Conservation (phyloP, 2,888 invertebrate genomes). For the Nymphalis polychloros region DNA sequence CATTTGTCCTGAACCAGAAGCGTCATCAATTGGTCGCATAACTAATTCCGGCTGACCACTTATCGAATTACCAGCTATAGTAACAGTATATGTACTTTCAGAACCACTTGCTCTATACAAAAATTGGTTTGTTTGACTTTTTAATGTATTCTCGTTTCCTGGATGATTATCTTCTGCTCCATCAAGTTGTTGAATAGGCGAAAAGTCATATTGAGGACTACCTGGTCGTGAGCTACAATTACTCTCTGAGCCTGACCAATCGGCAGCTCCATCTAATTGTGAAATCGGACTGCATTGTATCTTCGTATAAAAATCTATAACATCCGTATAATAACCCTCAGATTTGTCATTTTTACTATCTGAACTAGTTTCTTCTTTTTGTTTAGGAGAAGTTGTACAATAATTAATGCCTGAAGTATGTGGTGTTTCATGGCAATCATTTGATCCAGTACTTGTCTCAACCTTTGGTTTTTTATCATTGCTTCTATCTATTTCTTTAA, state of each 20-base stretch:
- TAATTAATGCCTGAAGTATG: slow-evolving; percentile 75
- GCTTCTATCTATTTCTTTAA: slow-evolving; percentile 61
- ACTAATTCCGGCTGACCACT: slow-evolving; percentile 75
- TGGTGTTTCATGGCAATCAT: slow-evolving; percentile 64
- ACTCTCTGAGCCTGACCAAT: slow-evolving; percentile 83
- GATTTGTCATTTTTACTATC: slow-evolving; percentile 65
- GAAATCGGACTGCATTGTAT: slow-evolving; percentile 83
- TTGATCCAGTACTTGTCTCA: slow-evolving; percentile 53
- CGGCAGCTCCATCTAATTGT: slow-evolving; percentile 86
- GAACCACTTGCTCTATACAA: slow-evolving; percentile 75
- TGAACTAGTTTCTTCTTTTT: slow-evolving; percentile 61
- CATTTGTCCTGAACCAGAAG: slow-evolving; percentile 68
- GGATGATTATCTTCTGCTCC: slow-evolving; percentile 84
- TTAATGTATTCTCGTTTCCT: slow-evolving; percentile 59
- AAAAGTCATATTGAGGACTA: slow-evolving; percentile 71
- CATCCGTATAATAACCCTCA: slow-evolving; percentile 73
- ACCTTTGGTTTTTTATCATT: slow-evolving; percentile 66
- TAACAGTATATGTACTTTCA: slow-evolving; percentile 75
- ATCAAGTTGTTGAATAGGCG: slow-evolving; percentile 85
- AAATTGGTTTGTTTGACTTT: slow-evolving; percentile 69
- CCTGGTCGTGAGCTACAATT: slow-evolving; percentile 73
- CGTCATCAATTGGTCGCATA: slow-evolving; percentile 73
- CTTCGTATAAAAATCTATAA: slow-evolving; percentile 79
- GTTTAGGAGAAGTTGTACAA: slow-evolving; percentile 65
- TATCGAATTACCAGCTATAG: slow-evolving; percentile 77